phyloP scores from a whole-genome alignment of 2,888 invertebrate genomes.

The Sinelater perroti region DNA sequence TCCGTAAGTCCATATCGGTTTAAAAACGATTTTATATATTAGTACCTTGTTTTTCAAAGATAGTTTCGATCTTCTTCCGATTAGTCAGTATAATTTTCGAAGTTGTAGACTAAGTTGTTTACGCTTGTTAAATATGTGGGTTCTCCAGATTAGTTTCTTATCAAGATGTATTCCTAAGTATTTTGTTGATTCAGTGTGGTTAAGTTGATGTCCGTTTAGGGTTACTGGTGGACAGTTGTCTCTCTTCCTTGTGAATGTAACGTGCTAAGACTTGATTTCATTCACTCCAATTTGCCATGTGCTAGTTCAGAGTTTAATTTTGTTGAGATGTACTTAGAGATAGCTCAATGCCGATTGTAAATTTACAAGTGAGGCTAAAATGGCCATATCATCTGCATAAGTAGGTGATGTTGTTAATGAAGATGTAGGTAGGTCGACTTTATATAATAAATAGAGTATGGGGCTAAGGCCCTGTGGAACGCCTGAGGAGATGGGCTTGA shows the following conservation, averaged over 20 bases:
- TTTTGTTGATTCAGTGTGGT: too few species aligned
- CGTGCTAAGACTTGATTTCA: background rate
- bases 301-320: background rate
- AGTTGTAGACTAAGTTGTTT: too few species aligned
- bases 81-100: too few species aligned
- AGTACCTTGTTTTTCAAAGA: background rate
- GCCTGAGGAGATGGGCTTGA: conserved; percentile 7
- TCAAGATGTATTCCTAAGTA: background rate
- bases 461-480: conserved; percentile 9
- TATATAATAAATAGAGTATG: too few species aligned
- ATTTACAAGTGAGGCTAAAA: too few species aligned
- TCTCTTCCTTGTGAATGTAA: too few species aligned
- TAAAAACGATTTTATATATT: background rate
- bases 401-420: background rate
- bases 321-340: background rate
- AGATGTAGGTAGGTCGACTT: too few species aligned
- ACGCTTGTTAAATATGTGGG: background rate
- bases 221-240: too few species aligned
- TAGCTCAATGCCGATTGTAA: too few species aligned
- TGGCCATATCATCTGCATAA: conserved; percentile 7
- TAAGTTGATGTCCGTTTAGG: too few species aligned
- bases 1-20: background rate
- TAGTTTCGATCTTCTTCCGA: background rate
- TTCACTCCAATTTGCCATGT: background rate
- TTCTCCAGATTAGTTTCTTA: background rate